Base-by-base conservation (phyloP, 2,888 invertebrate species). In the Athalia rosae region DNA sequence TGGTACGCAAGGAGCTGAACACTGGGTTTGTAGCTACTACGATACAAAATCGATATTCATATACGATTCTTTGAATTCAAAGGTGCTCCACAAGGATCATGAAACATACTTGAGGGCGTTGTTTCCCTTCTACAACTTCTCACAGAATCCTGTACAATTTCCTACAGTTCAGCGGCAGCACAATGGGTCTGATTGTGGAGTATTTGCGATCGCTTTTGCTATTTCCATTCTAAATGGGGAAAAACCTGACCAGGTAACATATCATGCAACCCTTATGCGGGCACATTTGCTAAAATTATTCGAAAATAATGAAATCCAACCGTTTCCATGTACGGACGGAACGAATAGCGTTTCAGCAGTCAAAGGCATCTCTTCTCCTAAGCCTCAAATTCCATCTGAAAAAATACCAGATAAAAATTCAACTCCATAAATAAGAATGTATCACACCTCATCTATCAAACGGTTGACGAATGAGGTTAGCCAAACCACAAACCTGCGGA, bases 11-110 rank as follows among this genome's bases (percentile, higher is more conserved):
- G 61, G 7, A 11, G 61, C 41, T 15, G 9, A 6, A 41, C 79
- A 80, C 61, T 78, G 79, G 79, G 76, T 81, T 6, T 79, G 79
- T 13, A 76, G 76, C 53, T 81, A 62, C 77, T 79, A 79, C 64
- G 79, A 81, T 58, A 41, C 64, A 0, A 64, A 74, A 8, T 59
- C 73, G 62, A 77, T 79, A 8, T 69, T 50, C 47, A 77, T 81
- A 8, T 81, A 78, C 47, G 80, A 81, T 53, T 80, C 81, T 15
- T n/a, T 74, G 3, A 61, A 71, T 5, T 7, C 41, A 8, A 56
- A 71, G 3, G 43, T 3, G 13, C 53, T 81, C 7, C 66, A 80
- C 77, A 15, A 48, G 4, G 64, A 80, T 76, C 79, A 80, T 45
- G 15, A 50, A 50, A n/a, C 79, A 78, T 28, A 28, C 66, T 53